Base-by-base conservation (phyloP, 2,797 vertebrate genomes). In the Gambusia yucatana region DNA sequence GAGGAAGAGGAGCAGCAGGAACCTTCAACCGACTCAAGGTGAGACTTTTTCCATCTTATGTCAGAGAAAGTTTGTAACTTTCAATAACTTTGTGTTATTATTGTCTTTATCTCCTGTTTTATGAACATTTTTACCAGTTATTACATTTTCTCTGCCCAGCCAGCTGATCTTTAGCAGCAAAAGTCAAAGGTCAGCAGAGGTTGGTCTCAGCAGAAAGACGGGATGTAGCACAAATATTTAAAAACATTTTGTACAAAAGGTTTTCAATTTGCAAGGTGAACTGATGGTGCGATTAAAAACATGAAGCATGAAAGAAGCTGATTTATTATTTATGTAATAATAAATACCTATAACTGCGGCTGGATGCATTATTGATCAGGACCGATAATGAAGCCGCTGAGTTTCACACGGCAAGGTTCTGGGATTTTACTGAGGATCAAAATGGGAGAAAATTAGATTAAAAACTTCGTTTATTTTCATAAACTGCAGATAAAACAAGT, bases 291-390 rank as follows among this genome's bases (percentile, higher is more conserved):
- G 28, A 25, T 44, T 48, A 50, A 73, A 79, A 67, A 39, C 79
- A 70, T 81, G 50, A 50, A 73, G 80, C 82, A 76, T 77, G 82
- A 75, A 84, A 88, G 74, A 83, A 83, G 82, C 67, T 43, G 33
- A 90, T 94, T 75, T 52, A 93, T 93, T 92, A 94, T 93, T 93
- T 77, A 94, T 93, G 47, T 74, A 82, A 88, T 90, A 87, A 91
- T 89, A 43, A 87, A 86, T 90, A 85, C 47, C 82, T 86, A 73
- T 86, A 83, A 91, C 78, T 52, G 82, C 72, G 57, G 71, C 55
- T 75, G 76, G 80, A 57, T 94, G 79, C 65, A 93, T 94, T 91
- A 94, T 94, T 94, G 87, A 94, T 91, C 16, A 87, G 84, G 43
- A 9, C 11, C 36, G 44, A 89, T 76, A 86, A 92, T 63, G 48